Evolutionary conservation across 2,113 vertebrate genomes (phyloP), one percentile per base, ranked within the genome.

Genomic region (Tichodroma muraria): DNA sequence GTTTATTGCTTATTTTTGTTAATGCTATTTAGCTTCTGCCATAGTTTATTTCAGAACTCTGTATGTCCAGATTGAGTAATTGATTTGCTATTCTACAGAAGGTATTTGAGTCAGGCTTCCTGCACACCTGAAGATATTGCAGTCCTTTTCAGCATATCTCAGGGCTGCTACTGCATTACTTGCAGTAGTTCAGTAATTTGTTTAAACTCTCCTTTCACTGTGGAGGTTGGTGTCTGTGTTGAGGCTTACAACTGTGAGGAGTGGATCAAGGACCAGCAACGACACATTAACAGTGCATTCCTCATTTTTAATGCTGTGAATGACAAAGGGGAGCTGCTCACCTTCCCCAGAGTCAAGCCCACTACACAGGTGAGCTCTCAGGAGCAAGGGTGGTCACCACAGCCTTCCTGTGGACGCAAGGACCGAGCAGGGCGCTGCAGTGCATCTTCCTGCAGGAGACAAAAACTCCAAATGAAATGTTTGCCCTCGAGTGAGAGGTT

Each of bases 211-310:
- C 40, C 47, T 93, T 94, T 53, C 97, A 98, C 98, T 27, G 95
- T 98, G 30, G 98, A 98, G 80, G 98, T 98, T 33, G 98, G 98
- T 25, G 98, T 98, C 56, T 94, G 96, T 3, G 97, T 98, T n/a
- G 98, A 98, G 89, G 98, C 98, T 60, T 98, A 97, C 65, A 95
- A 97, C 95, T 98, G 97, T 86, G 96, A 95, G 86, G 98, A 98
- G 88, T 98, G 98, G 98, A 97, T 96, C 8, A 77, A 93, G 78
- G 92, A 97, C 60, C 94, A 31, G 53, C 93, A 97, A 16, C 92
- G 97, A 10, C 98, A 98, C 84, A 98, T 98, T 80, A 98, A 98
- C 94, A 98, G 98, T 4, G 98, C 98, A 2, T 98, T 98, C 80
- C 97, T 98, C 80, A 97, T 98, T 90, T 98, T 98, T 33, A 96